Evolutionary conservation across 2,888 invertebrate species (phyloP).

Genomic region (Toxonevra muliebris): DNA sequence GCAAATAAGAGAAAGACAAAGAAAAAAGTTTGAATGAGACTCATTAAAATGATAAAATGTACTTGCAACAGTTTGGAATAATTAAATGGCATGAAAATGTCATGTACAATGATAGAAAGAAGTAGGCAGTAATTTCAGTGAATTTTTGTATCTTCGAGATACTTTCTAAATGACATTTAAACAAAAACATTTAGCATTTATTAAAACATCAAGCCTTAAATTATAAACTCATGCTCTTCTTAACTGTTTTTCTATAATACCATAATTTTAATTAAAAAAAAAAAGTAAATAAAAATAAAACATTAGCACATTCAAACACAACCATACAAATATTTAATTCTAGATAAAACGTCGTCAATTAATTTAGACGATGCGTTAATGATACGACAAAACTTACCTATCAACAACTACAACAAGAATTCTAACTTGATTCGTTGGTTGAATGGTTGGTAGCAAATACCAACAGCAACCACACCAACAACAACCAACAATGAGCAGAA

Average conservation of each 20-base stretch:
- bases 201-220: neutral
- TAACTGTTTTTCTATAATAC: too few relatives aligned
- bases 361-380: slow-evolving; percentile 55
- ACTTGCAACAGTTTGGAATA: slow-evolving; percentile 61
- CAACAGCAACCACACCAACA: slow-evolving; percentile 23
- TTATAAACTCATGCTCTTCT: too few relatives aligned
- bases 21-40: slow-evolving; percentile 40
- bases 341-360: slow-evolving; percentile 46
- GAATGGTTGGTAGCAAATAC: too few relatives aligned
- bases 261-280: neutral
- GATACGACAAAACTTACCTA: slow-evolving; percentile 38
- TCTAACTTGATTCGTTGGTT: too few relatives aligned
- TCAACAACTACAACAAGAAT: slow-evolving; percentile 5
- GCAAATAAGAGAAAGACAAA: slow-evolving; percentile 2
- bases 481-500: slow-evolving; percentile 10
- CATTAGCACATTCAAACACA: neutral
- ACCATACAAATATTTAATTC: neutral
- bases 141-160: neutral
- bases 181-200: neutral
- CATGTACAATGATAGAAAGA: too few relatives aligned
- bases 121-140: neutral
- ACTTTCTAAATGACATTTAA: neutral
- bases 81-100: slow-evolving; percentile 41
- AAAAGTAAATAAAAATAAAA: neutral
- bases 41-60: slow-evolving; percentile 61